phyloP scores from a whole-genome alignment of 2,797 vertebrate species.

The Pteropus rufus region DNA sequence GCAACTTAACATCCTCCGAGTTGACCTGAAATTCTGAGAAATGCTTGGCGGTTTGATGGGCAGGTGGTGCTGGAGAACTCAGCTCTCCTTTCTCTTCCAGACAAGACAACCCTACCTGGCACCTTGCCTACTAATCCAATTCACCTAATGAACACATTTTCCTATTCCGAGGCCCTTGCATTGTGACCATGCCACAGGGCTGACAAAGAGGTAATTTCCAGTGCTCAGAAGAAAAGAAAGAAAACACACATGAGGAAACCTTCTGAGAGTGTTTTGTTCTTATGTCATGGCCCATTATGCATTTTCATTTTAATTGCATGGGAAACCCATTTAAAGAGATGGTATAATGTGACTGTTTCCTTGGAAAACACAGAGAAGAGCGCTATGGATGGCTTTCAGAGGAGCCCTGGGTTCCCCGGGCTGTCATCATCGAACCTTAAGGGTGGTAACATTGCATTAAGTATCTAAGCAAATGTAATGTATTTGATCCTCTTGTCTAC shows the following conservation, averaged over 20 bases:
- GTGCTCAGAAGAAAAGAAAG: background rate
- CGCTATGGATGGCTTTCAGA: background rate
- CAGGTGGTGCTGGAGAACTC: slow-evolving; percentile 40
- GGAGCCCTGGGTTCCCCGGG: background rate
- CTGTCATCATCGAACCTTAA: background rate
- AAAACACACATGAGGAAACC: background rate
- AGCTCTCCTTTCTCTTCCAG: slow-evolving; percentile 28
- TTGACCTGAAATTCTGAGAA: slow-evolving; percentile 45
- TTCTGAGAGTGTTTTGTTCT: slow-evolving; percentile 60
- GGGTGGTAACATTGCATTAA: background rate
- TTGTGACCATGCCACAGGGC: slow-evolving; percentile 58
- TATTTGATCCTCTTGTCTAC: slow-evolving; percentile 3
- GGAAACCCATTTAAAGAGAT: slow-evolving; percentile 52
- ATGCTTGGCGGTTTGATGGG: slow-evolving; percentile 21
- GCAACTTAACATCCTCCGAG: slow-evolving; percentile 32
- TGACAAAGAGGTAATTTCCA: slow-evolving; percentile 70
- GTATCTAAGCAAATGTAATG: slow-evolving; percentile 7
- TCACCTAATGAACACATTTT: slow-evolving; percentile 55
- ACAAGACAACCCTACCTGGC: slow-evolving; percentile 40
- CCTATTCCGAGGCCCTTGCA: slow-evolving; percentile 41
- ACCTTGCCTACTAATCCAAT: slow-evolving; percentile 54
- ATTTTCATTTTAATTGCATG: slow-evolving; percentile 67
- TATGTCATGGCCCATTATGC: slow-evolving; percentile 28
- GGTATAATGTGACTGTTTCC: background rate
- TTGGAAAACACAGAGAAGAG: slow-evolving; percentile 19